Base-by-base conservation (phyloP, 2,113 vertebrate species). In the Cavia aperea region DNA sequence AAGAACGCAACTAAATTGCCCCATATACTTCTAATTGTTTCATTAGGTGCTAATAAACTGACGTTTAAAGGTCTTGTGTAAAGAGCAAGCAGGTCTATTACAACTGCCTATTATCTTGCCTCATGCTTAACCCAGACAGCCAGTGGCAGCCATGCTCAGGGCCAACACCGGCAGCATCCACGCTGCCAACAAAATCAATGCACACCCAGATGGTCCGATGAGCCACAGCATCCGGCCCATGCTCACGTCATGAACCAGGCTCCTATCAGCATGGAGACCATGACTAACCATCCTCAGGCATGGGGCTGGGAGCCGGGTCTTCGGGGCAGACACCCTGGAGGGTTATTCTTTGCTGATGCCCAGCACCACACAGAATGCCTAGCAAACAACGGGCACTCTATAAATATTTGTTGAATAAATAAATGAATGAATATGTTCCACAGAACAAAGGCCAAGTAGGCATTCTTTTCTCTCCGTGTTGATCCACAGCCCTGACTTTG, bases 31-130 rank as follows among this genome's bases (percentile, higher is more conserved):
- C 86, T 93, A 88, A 94, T 95, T 94, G 36, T 81, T 91, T 58
- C 92, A 46, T 12, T 68, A 92, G 23, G 11, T 91, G 90, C 87
- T 88, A 95, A 84, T 73, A 91, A 96, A 96, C 73, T 87, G 15
- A 83, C 58, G 70, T 96, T 49, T 79, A 78, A 62, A 89, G 39
- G 77, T 93, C 10, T 66, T 62, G 13, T 78, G 23, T 65, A 92
- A 96, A 96, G 81, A 58, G 94, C 94, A 94, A 58, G 29, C 23
- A 54, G 33, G 10, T 24, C 46, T 81, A 93, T 93, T 62, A 65
- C n/a, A 94, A 77, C n/a, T 81, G 82, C 84, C 0, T n/a, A 81
- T 51, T 65, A 75, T 7, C 1, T 9, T 10, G 31, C 19, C 11
- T 84, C 83, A 18, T 87, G 58, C 29, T 83, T 26, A 43, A 70